Evolutionary conservation across 2,888 invertebrate species (phyloP), one percentile per base, ranked within the genome.

Genomic region (Cheilosia pagana): DNA sequence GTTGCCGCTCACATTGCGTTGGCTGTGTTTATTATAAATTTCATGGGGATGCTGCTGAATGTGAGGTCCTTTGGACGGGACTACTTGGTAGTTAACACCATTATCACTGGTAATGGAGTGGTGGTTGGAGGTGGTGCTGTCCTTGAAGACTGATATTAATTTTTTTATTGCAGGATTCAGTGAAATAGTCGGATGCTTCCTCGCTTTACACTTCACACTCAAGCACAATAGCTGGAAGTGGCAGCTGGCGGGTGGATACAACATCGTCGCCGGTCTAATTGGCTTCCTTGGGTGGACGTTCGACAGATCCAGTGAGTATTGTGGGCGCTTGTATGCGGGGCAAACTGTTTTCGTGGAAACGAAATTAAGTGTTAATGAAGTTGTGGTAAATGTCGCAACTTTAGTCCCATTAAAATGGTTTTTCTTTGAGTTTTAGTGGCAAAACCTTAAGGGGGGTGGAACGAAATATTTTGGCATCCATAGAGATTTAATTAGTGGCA

Each of bases 21-120:
- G 89, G 91, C 92, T 0, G 90, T 90, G 63, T 92, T 89, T 71
- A 89, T 92, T 53, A 90, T 91, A 28, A 91, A 91, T 70, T 93
- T 92, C 82, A 93, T 92, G 89, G 93, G 92, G 25, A 92, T 92
- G 89, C 86, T 93, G 48, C 87, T 93, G 52, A 93, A 93, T 87
- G 91, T 92, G 19, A 89, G 92, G 81, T 92, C 92, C 21, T 92
- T 92, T 82, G 92, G 93, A 19, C 86, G 92, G 19, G 89, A 91
- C 65, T 91, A 92, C 87, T 88, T 92, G 12, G 89, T 88, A 16
- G 87, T 90, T 0, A 92, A 92, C 63, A 92, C 92, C 4, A 90
- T 92, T 55, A 90, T 92, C 21, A 92, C 92, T 90, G 93, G 92
- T 92, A 87, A 88, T 87, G 55, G 0, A 10, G 10, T 8, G 62